Percentiles rank a stretch among this genome's conserved stretches.
These are phyloP conservation scores for Hippotragus niger DNA, from an alignment of 2,113 vertebrate genomes.

Conservation along the genomic window DNA sequence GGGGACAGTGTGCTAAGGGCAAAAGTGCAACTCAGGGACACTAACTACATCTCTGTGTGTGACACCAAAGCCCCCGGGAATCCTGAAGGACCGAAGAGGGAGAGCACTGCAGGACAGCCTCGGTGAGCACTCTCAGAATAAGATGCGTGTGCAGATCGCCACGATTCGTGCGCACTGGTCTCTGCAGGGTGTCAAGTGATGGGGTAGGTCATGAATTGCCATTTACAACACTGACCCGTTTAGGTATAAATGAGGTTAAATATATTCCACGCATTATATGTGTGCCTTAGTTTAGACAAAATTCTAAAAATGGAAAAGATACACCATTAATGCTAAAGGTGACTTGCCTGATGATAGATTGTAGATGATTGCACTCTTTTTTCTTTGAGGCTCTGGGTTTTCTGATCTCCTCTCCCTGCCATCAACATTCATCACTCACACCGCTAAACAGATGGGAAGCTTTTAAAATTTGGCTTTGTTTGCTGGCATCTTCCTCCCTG, in stretches of 20 bases:
- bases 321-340: fast-evolving
- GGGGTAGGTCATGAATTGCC: background rate
- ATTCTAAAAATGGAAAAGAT: background rate
- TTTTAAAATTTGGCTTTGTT: background rate
- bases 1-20: background rate
- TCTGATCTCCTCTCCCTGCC: background rate
- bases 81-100: background rate
- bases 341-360: too few species aligned
- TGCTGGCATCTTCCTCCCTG: background rate
- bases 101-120: too few species aligned
- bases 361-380: fast-evolving
- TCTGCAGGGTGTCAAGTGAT: too few species aligned
- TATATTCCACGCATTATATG: fast-evolving
- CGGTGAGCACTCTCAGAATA: background rate
- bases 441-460: background rate
- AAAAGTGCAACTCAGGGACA: fast-evolving
- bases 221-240: fast-evolving
- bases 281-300: background rate
- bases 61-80: background rate
- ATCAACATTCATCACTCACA: background rate
- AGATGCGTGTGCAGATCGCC: fast-evolving
- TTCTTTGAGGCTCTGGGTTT: background rate
- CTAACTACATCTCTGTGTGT: background rate
- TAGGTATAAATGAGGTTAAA: too few species aligned
- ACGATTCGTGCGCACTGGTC: fast-evolving